Evolutionary conservation across 2,888 invertebrate genomes (phyloP), one percentile per base, ranked within the genome.

Genomic region (Brassicogethes aeneus): DNA sequence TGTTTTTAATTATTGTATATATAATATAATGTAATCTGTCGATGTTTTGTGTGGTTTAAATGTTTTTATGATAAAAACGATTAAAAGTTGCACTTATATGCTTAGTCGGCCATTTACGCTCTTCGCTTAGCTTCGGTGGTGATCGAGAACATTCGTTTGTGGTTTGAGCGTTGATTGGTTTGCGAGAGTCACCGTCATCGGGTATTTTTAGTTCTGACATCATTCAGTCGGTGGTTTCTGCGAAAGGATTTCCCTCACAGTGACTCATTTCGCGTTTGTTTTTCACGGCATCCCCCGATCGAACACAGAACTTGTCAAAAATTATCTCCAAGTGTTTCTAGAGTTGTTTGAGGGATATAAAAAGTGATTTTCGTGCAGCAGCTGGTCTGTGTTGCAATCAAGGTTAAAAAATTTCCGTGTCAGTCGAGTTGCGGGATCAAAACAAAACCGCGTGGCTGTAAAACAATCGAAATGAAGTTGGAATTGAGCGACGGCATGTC

Each of bases 201-300:
- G 54, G 45, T 66, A 67, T 66, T 65, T 64, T 63, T 64, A 64
- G 59, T 59, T 56, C 54, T 68, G 68, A 68, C 65, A 65, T 67
- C 66, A 64, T 46, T 36, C 54, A 57, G 60, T 56, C 61, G 59
- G 64, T 64, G 62, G 62, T 66, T 67, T 64, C 62, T 46, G 55
- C 64, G 65, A 65, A 66, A 65, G 66, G 64, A 62, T 64, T 65
- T 62, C n/a, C 66, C 66, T 60, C 49, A 35, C 52, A 52, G 61
- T 64, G 62, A 62, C 47, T 64, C 64, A 64, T 64, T 57, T 15
- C 16, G 44, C 15, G 15, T 39, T 8, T 39, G 13, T 23, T 39
- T 39, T 39, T 39, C 31, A 33, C 13, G 17, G n/a, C n/a, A 17
- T 10, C 5, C 14, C n/a, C n/a, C n/a, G n/a, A n/a, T n/a, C n/a